Percentiles rank a stretch among this genome's conserved stretches.
phyloP scores from a whole-genome alignment of 1,140 invertebrate genomes.

The Trichogramma pretiosum region DNA sequence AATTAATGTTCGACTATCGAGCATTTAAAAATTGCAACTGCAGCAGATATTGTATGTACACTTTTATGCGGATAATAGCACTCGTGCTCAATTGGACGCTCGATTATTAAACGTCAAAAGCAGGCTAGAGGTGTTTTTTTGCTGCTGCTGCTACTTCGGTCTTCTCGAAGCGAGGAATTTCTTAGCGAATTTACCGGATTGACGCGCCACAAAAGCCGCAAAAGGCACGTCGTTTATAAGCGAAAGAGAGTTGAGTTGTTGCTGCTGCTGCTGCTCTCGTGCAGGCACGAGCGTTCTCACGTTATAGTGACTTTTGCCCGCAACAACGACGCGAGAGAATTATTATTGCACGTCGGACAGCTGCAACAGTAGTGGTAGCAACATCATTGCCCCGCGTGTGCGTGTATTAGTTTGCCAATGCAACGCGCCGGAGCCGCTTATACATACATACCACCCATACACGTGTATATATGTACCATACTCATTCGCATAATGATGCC shows the following conservation, averaged over 20 bases:
- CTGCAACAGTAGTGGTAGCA: too few relatives aligned
- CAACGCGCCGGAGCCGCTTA: too few relatives aligned
- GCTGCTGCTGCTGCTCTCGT: too few relatives aligned
- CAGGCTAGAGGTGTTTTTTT: conserved; percentile 6
- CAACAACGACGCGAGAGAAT: background rate
- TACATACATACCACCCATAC: too few relatives aligned
- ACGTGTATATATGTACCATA: too few relatives aligned
- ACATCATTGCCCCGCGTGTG: background rate
- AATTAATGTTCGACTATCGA: too few relatives aligned
- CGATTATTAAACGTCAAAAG: conserved; percentile 16
- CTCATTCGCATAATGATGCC: too few relatives aligned
- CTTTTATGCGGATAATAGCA: too few relatives aligned
- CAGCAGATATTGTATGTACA: too few relatives aligned
- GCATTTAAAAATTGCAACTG: too few relatives aligned
- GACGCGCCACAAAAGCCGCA: conserved; percentile 16
- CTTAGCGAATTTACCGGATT: conserved; percentile 13
- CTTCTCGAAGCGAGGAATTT: conserved; percentile 10
- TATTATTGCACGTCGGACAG: conserved; percentile 2
- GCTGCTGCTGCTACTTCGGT: too few relatives aligned
- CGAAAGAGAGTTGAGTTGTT: conserved; percentile 1
- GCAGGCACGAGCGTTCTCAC: conserved; percentile 10
- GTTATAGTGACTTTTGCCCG: background rate
- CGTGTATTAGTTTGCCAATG: conserved; percentile 3
- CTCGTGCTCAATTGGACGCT: too few relatives aligned
- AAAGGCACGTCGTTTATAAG: conserved; percentile 1